A percentile compares a stretch with the other conserved stretches of the same genome.
Evolutionary conservation across 2,113 vertebrate genomes (phyloP).

Genomic region (Menidia beryllina): DNA sequence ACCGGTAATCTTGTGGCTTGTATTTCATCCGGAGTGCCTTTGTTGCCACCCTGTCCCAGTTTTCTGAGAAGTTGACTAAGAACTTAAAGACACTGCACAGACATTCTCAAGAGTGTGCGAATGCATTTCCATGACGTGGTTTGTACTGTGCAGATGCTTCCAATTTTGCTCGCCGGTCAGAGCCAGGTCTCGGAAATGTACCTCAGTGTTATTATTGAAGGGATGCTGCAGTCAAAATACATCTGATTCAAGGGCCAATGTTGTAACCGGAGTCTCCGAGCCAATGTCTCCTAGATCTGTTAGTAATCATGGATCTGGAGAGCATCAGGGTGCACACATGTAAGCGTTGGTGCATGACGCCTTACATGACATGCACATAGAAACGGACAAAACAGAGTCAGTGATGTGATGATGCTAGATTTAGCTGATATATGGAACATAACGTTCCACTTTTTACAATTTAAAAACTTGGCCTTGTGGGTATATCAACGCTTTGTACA

Average conservation of each 20-base stretch:
- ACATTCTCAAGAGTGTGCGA: constrained; percentile 44
- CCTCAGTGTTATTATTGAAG: constrained; percentile 64
- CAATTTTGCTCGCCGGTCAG: constrained; percentile 62
- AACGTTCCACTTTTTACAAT: constrained; percentile 3
- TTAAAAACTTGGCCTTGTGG: not conserved
- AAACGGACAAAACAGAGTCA: constrained; percentile 9
- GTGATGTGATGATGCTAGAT: constrained; percentile 30
- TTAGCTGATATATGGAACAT: constrained; percentile 21
- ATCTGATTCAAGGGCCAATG: constrained; percentile 43
- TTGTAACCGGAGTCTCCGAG: constrained; percentile 51
- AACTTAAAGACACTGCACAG: constrained; percentile 35
- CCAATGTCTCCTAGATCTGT: constrained; percentile 41
- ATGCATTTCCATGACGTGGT: constrained; percentile 73
- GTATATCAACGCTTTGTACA: not conserved
- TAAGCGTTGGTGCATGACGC: constrained; percentile 39
- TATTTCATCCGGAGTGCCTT: constrained; percentile 20
- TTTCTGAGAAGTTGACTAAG: constrained; percentile 14
- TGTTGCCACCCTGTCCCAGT: constrained; percentile 6
- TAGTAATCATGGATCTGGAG: constrained; percentile 53
- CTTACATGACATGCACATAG: constrained; percentile 49
- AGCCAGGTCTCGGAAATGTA: constrained; percentile 70
- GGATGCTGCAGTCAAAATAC: constrained; percentile 67
- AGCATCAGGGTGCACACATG: constrained; percentile 37
- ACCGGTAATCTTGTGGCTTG: not conserved
- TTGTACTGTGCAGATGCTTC: constrained; percentile 69